These are phyloP conservation scores for Lysandra bellargus DNA, from an alignment of 2,888 invertebrate species.

Conservation along the genomic window DNA sequence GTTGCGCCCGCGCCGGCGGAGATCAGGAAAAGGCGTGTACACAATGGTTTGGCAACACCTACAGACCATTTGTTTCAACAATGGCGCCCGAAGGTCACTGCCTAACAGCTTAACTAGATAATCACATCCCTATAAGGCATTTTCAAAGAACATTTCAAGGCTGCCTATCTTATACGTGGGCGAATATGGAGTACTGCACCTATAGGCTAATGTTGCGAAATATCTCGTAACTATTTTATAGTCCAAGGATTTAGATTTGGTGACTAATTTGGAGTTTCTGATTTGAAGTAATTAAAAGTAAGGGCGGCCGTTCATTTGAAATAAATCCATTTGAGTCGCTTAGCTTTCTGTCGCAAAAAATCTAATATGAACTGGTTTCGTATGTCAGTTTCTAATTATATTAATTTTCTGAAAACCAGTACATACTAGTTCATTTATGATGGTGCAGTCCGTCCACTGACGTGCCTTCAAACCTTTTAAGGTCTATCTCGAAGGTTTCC, in stretches of 20 bases:
- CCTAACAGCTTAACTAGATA: conserved; percentile 3
- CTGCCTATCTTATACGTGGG: not conserved
- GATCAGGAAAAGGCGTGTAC: conserved; percentile 59
- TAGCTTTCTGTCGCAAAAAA: not conserved
- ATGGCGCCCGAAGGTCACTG: conserved; percentile 69
- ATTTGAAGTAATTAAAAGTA: not conserved
- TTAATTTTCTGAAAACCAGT: not conserved
- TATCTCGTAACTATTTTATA: not conserved
- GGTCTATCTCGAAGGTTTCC: not conserved
- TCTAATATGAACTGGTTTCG: not conserved
- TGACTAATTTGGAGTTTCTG: not conserved
- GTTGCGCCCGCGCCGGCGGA: conserved; percentile 37
- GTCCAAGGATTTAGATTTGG: not conserved
- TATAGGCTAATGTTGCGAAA: not conserved
- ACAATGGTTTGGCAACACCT: conserved; percentile 65
- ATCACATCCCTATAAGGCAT: conserved; percentile 18
- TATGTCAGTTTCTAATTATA: not conserved
- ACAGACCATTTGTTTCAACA: conserved; percentile 69
- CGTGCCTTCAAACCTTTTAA: not conserved
- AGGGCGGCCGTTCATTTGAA: not conserved
- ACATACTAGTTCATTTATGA: not conserved
- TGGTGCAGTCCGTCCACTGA: not conserved
- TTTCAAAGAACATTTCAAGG: conserved; percentile 10
- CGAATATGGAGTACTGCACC: conserved; percentile 8
- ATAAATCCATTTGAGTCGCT: not conserved